These are phyloP conservation scores for Urophycis tenuis DNA, from an alignment of 2,797 vertebrate species.

Conservation along the genomic window DNA sequence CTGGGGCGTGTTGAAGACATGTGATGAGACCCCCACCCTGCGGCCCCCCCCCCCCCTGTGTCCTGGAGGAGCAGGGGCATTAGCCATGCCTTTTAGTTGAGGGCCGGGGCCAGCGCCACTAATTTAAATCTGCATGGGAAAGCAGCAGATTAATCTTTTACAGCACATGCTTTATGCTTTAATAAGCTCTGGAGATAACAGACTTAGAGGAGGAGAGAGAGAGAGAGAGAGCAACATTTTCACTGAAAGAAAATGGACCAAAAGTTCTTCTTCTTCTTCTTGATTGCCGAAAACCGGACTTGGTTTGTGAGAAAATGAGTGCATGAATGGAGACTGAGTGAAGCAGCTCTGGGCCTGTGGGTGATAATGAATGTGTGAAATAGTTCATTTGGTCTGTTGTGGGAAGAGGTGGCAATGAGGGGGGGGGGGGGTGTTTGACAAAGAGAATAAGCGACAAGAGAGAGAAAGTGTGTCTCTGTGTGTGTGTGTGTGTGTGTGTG, in stretches of 20 bases:
- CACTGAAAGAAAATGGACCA: slow-evolving; percentile 28
- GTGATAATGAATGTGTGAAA: slow-evolving; percentile 68
- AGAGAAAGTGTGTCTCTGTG: too few species aligned
- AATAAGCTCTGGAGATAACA: slow-evolving; percentile 65
- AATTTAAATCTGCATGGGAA: slow-evolving; percentile 66
- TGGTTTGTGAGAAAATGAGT: slow-evolving; percentile 59
- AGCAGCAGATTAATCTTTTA: slow-evolving; percentile 68
- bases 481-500: too few species aligned
- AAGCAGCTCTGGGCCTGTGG: slow-evolving; percentile 60
- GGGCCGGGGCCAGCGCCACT: slow-evolving; percentile 47
- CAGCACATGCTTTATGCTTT: slow-evolving; percentile 65
- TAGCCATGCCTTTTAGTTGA: slow-evolving; percentile 57
- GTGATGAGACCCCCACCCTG: slow-evolving; percentile 23
- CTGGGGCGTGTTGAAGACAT: too few species aligned
- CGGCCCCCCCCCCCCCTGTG: slow-evolving; percentile 31
- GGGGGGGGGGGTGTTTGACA: slow-evolving; percentile 53
- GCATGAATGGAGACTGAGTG: slow-evolving; percentile 41
- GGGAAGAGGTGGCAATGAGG: not conserved
- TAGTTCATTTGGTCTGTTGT: slow-evolving; percentile 65
- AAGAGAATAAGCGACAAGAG: slow-evolving; percentile 35
- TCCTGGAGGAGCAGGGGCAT: slow-evolving; percentile 49
- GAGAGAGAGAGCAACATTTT: slow-evolving; percentile 36
- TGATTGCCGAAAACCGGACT: slow-evolving; percentile 40
- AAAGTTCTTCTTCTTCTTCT: slow-evolving; percentile 22
- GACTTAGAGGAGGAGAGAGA: slow-evolving; percentile 45